Base-by-base conservation (phyloP, 1,140 invertebrate species). In the Phthorimaea operculella region DNA sequence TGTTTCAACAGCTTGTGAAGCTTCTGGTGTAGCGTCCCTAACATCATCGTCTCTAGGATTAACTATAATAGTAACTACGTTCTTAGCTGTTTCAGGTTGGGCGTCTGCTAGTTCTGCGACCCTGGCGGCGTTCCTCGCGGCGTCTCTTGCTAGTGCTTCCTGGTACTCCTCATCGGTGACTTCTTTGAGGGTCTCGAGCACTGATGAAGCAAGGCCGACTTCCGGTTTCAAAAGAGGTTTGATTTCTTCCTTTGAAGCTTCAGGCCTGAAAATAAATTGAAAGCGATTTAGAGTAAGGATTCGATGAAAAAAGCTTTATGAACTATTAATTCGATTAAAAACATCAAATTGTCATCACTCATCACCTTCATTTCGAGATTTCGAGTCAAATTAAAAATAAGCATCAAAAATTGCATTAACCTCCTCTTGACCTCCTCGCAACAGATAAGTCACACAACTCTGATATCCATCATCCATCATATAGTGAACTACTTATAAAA, bases 161-260 rank as follows among this genome's bases (percentile, higher is more conserved):
- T 73, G 48, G 47, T 85, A 85, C 56, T 83, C 79, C 59, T 82
- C 74, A 21, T 85, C 77, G 1, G 82, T 82, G 6, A 70, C 79
- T 57, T 77, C 68, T 5, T 65, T 68, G 34, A 85, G 58, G 45
- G 79, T 83, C 58, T 85, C 69, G 36, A 85, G 60, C 33, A 85
- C 77, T 0, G 79, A 83, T 10, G 79, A 80, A 0, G 79, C 82
- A 16, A 85, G 69, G 28, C 63, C 74, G 1, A 85, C 79, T 72
- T 85, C 79, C 45, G 79, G 82, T 50, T 75, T 64, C 15, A 85
- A 54, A 12, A 84, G 64, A 8, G 72, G 76, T 18, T 81, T 80
- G 0, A 53, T 47, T 9, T 79, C 67, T 17, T 66, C 62, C 52
- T 72, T 73, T 54, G 55, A 28, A 1, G 62, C 59, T 2, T 50